Base-by-base conservation (phyloP, 1,140 invertebrate species). In the Cydia amplana region DNA sequence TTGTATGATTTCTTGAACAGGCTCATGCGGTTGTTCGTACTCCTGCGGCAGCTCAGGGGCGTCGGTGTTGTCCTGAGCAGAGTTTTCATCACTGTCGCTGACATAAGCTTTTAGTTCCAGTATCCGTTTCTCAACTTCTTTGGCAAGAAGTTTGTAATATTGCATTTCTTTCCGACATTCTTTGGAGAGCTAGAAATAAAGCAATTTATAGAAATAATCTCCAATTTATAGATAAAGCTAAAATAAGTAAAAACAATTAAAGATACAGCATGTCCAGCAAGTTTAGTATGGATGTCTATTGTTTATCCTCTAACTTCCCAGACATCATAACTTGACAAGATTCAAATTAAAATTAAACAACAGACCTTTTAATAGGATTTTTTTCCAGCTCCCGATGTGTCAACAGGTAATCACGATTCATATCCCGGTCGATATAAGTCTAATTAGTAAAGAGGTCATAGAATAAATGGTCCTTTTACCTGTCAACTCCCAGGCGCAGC, bases 81-180 rank as follows among this genome's bases (percentile, higher is more conserved):
- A 83, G 14, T 88, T 86, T 4, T 82, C 78, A 23, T 90, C 88
- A 79, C 79, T 87, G 12, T 88, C 86, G 16, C 78, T 16, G 6
- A 86, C 43, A 77, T 83, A 88, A 3, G 86, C 82, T 75, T 89
- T 85, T 6, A 92, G 81, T 9, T 83, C 73, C 36, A 82, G 72
- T 51, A 93, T 91, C 74, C 92, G 87, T 80, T 94, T 93, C 77
- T 95, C 94, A 32, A 95, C 93, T 81, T 93, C 93, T 79, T 95
- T 81, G 10, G 95, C 95, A 55, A 95, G 82, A 74, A 95, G 88
- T 79, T 94, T 95, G 80, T 95, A 95, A 75, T 94, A 94, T 74
- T 93, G 91, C 94, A 95, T 95, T 86, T 96, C 95, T 81, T 94
- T 93, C 73, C 93, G 89, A 74, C 94, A 90, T 84, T 94, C 93